Evolutionary conservation across 2,113 vertebrate species (phyloP).

Genomic region (Triplophysa tibetana): DNA sequence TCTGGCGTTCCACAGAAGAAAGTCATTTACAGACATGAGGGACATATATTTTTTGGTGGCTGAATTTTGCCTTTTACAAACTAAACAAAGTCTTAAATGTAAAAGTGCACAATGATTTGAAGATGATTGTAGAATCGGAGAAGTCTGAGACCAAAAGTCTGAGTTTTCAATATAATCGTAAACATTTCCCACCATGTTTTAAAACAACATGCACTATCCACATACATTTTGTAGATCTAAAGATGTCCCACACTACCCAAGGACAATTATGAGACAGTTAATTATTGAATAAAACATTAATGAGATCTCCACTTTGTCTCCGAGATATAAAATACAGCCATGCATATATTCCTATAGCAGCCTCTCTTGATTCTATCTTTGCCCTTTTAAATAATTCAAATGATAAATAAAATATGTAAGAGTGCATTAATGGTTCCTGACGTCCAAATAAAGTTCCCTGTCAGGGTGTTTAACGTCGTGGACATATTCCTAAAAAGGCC

Average conservation of each 20-base stretch:
- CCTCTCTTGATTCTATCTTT: background rate
- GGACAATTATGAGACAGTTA: background rate
- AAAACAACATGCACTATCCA: too few species aligned
- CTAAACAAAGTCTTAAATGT: too few species aligned
- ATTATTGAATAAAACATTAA: background rate
- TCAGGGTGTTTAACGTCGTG: background rate
- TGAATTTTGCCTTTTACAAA: too few species aligned
- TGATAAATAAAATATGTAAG: background rate
- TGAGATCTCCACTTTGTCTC: background rate
- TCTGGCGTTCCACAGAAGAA: too few species aligned
- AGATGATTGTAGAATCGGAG: too few species aligned
- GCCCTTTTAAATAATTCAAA: background rate
- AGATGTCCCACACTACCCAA: background rate
- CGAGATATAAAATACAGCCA: background rate
- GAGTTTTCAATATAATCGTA: too few species aligned
- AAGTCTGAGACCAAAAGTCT: too few species aligned
- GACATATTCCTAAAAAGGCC: background rate
- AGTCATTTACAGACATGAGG: too few species aligned
- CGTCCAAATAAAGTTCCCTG: slow-evolving; percentile 11
- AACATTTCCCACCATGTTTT: background rate
- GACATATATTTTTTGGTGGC: too few species aligned
- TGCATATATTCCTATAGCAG: too few species aligned
- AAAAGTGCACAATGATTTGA: too few species aligned
- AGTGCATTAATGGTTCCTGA: background rate
- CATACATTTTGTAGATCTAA: background rate